These are phyloP conservation scores for Nephila pilipes DNA, from an alignment of 1,140 invertebrate genomes.

Conservation along the genomic window DNA sequence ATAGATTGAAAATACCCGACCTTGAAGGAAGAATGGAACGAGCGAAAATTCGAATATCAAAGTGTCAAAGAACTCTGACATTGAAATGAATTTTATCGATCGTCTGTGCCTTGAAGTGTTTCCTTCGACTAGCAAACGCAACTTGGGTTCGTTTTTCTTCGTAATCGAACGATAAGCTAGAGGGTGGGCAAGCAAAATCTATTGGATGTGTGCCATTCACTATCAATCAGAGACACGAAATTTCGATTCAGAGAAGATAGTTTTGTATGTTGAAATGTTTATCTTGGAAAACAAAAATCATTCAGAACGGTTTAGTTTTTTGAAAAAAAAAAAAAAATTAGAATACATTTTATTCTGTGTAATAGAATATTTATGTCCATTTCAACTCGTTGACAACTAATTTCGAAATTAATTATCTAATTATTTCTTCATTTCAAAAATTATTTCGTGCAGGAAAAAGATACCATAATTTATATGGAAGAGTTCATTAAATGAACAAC, in stretches of 20 bases:
- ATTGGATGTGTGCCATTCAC: not conserved
- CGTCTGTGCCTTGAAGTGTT: not conserved
- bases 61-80: constrained; percentile 30
- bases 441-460: no score
- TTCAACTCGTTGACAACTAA: no score
- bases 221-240: not conserved
- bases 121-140: not conserved
- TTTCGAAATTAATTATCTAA: no score
- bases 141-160: not conserved
- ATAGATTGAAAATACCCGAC: not conserved
- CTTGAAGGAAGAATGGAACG: not conserved
- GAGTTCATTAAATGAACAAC: no score
- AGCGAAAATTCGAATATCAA: not conserved
- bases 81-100: constrained; percentile 38
- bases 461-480: no score
- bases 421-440: no score
- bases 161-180: not conserved
- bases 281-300: no score
- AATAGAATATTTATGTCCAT: no score
- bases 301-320: no score
- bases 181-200: not conserved
- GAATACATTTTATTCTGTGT: no score
- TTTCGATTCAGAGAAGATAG: not conserved
- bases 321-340: no score
- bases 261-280: no score